Evolutionary conservation across 2,797 vertebrate genomes (phyloP).

Genomic region (Bovichtus variegatus): DNA sequence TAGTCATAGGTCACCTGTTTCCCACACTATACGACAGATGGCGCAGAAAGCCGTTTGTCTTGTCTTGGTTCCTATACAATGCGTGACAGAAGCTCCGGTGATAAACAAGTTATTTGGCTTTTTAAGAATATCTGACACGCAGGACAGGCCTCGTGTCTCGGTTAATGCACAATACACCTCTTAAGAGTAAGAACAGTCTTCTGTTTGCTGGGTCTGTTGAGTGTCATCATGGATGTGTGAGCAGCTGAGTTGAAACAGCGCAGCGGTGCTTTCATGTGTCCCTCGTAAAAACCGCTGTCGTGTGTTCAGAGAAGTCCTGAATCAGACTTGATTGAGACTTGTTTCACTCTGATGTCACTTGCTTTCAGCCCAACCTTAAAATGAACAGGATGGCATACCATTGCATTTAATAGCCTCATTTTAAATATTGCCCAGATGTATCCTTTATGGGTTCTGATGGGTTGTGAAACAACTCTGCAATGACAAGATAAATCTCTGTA

Average conservation of each 20-base stretch:
- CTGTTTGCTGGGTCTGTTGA: not conserved
- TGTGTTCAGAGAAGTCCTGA: not conserved
- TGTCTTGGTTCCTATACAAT: not conserved
- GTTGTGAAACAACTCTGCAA: not conserved
- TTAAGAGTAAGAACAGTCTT: not conserved
- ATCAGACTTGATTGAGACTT: not conserved
- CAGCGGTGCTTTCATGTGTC: conserved; percentile 50
- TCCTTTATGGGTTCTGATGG: no score
- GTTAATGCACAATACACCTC: not conserved
- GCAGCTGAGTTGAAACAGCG: conserved; percentile 21
- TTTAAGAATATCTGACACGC: not conserved
- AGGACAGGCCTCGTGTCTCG: not conserved
- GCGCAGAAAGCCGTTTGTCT: conserved; percentile 47
- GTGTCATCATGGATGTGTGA: conserved; percentile 19
- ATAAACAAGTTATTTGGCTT: not conserved
- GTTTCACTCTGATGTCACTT: not conserved
- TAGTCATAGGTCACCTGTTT: conserved; percentile 10
- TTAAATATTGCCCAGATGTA: not conserved
- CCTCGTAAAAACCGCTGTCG: not conserved
- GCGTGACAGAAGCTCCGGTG: not conserved
- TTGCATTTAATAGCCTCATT: not conserved
- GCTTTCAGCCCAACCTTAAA: not conserved
- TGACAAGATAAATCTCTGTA: not conserved
- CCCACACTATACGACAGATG: conserved; percentile 57
- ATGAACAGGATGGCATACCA: no score